Percentiles rank a stretch among this genome's conserved stretches.
Conservation (phyloP, 2,797 vertebrate genomes). For the Acanthopagrus latus region DNA sequence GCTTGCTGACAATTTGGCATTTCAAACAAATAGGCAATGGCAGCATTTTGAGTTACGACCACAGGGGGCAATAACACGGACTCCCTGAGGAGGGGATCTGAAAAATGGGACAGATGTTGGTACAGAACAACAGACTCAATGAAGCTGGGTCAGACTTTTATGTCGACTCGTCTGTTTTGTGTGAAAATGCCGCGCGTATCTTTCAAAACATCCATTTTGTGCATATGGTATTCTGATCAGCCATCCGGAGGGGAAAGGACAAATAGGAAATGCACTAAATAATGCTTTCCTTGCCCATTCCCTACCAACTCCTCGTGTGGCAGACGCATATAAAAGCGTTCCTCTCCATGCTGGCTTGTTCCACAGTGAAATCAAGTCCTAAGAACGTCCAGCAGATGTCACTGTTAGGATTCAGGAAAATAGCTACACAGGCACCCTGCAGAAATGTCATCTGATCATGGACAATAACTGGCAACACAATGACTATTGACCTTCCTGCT, state of each 20-base stretch:
- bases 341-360: background rate
- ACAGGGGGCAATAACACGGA: conserved; percentile 5
- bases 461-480: conserved; percentile 18
- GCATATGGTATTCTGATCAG: background rate
- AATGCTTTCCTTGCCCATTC: background rate
- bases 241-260: background rate
- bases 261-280: background rate
- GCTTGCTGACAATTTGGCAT: conserved; percentile 23
- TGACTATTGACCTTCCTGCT: background rate
- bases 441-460: background rate
- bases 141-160: background rate
- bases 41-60: conserved; percentile 28
- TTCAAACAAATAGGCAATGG: conserved; percentile 28
- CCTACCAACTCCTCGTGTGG: background rate
- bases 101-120: conserved; percentile 17
- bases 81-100: conserved; percentile 15
- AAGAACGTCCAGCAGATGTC: conserved; percentile 75
- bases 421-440: background rate
- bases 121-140: background rate
- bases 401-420: conserved; percentile 70
- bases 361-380: background rate
- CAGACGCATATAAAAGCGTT: background rate
- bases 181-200: background rate
- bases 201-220: background rate
- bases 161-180: background rate